Percentiles rank a stretch among this genome's conserved stretches.
These are phyloP conservation scores for Macropis europaea DNA, from an alignment of 2,888 invertebrate genomes.

Conservation along the genomic window DNA sequence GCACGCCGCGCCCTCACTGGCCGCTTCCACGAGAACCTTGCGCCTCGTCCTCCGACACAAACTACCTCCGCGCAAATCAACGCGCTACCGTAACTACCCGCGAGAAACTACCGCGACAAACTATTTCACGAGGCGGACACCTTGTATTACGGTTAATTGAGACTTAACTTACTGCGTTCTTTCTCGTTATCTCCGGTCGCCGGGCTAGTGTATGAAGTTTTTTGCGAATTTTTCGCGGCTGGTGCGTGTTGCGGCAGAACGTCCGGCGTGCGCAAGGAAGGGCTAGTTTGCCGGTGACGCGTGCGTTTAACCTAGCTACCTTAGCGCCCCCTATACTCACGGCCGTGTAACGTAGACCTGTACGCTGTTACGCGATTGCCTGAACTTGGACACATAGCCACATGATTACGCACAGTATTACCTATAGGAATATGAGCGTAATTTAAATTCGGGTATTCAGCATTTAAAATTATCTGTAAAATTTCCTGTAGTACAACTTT, in stretches of 20 bases:
- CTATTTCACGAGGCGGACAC: slow-evolving; percentile 39
- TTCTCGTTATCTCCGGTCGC: slow-evolving; percentile 51
- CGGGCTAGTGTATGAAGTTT: slow-evolving; percentile 49
- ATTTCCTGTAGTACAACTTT: too few relatives aligned
- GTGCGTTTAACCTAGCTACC: slow-evolving; percentile 38
- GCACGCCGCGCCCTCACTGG: slow-evolving; percentile 64
- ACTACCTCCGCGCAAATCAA: slow-evolving; percentile 65
- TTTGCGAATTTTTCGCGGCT: slow-evolving; percentile 53
- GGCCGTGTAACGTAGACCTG: too few relatives aligned
- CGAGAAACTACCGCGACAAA: slow-evolving; percentile 52
- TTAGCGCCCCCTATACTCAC: slow-evolving; percentile 27
- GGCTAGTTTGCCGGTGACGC: slow-evolving; percentile 54
- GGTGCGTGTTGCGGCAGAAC: slow-evolving; percentile 49
- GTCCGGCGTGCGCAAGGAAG: slow-evolving; percentile 54
- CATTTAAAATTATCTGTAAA: too few relatives aligned
- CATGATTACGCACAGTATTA: too few relatives aligned
- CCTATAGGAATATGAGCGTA: too few relatives aligned
- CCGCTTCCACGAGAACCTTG: slow-evolving; percentile 61
- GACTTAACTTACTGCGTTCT: slow-evolving; percentile 62
- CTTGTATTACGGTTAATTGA: slow-evolving; percentile 37
- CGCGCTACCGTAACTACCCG: slow-evolving; percentile 54
- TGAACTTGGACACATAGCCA: too few relatives aligned
- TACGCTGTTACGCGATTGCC: background rate
- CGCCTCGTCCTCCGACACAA: slow-evolving; percentile 54
- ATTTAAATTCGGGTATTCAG: too few relatives aligned